phyloP scores from a whole-genome alignment of 37 sponge, comb jelly and placozoan genomes.

The Petrosia ficiformis region DNA sequence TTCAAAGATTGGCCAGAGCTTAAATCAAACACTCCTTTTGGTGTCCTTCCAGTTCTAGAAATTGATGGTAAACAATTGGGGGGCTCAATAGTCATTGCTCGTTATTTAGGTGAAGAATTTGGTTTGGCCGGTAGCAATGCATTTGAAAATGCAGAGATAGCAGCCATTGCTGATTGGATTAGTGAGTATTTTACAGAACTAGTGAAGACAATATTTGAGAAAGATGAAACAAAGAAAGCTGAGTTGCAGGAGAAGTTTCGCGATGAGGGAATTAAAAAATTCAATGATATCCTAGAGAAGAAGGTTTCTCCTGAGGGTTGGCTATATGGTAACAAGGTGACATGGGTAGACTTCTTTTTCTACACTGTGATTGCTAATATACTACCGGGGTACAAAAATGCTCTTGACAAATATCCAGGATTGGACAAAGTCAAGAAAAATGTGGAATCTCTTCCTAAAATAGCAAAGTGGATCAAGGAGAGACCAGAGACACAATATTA shows the following conservation, averaged over 20 bases:
- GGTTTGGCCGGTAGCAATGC: constrained; percentile 29
- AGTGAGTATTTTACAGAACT: constrained; percentile 5
- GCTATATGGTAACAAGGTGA: background rate
- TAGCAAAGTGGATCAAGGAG: constrained; percentile 52
- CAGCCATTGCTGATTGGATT: constrained; percentile 3
- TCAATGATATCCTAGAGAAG: constrained; percentile 20
- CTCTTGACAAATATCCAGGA: constrained; percentile 17
- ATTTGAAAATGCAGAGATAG: constrained; percentile 20
- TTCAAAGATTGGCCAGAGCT: constrained; percentile 21
- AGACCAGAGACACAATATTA: constrained; percentile 18
- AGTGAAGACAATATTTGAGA: constrained; percentile 2
- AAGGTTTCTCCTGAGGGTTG: background rate
- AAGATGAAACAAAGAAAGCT: constrained; percentile 24
- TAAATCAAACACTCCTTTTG: constrained; percentile 32
- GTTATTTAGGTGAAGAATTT: constrained; percentile 45
- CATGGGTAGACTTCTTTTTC: constrained; percentile 3
- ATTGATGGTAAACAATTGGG: constrained; percentile 50
- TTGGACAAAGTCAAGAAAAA: background rate
- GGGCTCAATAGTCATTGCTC: constrained; percentile 31
- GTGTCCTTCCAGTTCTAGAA: constrained; percentile 39
- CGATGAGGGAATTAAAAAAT: background rate
- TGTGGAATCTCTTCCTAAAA: constrained; percentile 26
- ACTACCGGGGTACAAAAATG: background rate
- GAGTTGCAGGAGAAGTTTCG: background rate
- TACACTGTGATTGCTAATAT: background rate